phyloP scores from a whole-genome alignment of 2,797 vertebrate species.

The Pseudotriccus pelzelni region DNA sequence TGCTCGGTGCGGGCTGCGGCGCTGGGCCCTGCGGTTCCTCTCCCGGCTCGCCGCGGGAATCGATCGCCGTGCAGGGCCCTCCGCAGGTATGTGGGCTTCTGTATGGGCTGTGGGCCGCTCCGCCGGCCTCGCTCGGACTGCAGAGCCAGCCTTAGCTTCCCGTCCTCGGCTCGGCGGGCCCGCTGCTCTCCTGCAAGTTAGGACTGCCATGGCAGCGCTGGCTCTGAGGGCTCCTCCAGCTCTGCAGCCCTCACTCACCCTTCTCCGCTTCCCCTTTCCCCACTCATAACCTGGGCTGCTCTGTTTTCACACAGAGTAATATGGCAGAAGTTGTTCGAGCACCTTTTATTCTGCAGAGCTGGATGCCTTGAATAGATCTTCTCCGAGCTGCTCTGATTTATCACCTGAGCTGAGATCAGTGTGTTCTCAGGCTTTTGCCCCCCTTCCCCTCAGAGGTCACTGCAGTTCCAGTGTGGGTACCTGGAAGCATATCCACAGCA shows the following conservation, averaged over 20 bases:
- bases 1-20: neutral
- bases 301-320: accelerated
- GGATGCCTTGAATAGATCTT: neutral
- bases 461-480: neutral
- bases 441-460: neutral
- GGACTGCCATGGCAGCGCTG: neutral
- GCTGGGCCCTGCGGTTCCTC: neutral
- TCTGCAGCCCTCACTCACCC: neutral
- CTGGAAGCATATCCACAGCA: neutral
- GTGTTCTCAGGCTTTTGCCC: neutral
- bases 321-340: neutral
- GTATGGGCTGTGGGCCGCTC: neutral
- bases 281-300: accelerated
- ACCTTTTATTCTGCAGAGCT: neutral
- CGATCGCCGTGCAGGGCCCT: neutral
- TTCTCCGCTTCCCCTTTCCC: neutral
- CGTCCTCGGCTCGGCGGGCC: neutral
- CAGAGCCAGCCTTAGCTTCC: neutral
- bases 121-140: neutral
- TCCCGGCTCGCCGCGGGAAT: neutral
- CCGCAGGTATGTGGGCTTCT: neutral
- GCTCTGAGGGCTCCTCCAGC: neutral
- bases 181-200: accelerated
- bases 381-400: accelerated
- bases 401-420: neutral